Evolutionary conservation across 2,797 vertebrate species (phyloP).

Genomic region (Gephyroberyx darwinii): DNA sequence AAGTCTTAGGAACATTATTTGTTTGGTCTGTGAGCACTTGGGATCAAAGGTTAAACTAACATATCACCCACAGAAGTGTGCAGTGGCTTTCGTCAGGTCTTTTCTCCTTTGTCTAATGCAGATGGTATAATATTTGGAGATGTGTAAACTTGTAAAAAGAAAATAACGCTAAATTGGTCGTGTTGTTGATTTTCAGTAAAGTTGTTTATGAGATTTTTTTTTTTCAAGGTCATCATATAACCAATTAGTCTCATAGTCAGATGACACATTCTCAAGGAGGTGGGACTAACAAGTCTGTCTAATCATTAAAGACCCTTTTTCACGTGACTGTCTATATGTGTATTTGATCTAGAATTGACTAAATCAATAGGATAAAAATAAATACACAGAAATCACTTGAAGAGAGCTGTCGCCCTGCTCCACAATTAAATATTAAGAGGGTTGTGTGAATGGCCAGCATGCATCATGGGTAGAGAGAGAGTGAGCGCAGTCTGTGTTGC

Average conservation of each 20-base stretch:
- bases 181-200: neutral
- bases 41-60: slow-evolving; percentile 48
- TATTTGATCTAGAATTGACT: neutral
- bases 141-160: neutral
- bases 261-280: slow-evolving; percentile 43
- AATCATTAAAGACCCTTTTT: slow-evolving; percentile 34
- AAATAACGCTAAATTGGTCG: too few species aligned
- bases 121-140: neutral
- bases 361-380: neutral
- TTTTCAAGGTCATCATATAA: slow-evolving; percentile 12
- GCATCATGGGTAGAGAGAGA: neutral
- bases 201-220: neutral
- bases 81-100: neutral
- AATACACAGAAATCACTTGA: neutral
- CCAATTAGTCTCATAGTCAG: slow-evolving; percentile 33
- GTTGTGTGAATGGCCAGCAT: slow-evolving; percentile 12
- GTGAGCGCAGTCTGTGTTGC: slow-evolving; percentile 19
- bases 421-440: neutral
- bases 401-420: neutral
- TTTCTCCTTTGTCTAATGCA: neutral
- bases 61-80: neutral
- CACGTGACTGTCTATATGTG: slow-evolving; percentile 5
- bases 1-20: slow-evolving; percentile 43
- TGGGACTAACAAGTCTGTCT: slow-evolving; percentile 41
- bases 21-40: slow-evolving; percentile 24